phyloP scores from a whole-genome alignment of 2,113 vertebrate genomes.

The Alouatta palliata region DNA sequence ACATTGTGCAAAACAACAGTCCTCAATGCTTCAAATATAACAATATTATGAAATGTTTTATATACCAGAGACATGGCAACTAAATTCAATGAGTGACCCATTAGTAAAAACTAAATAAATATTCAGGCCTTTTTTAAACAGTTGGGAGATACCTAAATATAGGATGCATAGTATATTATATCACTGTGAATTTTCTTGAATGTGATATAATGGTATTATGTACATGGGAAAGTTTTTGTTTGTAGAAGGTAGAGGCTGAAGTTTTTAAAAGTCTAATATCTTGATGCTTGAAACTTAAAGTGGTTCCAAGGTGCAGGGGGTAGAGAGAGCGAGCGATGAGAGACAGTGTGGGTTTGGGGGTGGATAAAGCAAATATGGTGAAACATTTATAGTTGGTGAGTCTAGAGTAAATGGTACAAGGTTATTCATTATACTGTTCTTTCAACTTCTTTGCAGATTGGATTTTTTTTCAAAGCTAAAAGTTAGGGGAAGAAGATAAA shows the following conservation, averaged over 20 bases:
- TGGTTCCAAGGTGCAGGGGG: neutral
- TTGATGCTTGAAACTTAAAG: neutral
- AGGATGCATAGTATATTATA: neutral
- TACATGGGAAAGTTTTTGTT: neutral
- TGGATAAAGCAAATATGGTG: neutral
- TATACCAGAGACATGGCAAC: neutral
- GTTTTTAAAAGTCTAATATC: neutral
- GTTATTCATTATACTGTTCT: neutral
- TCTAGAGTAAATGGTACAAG: neutral
- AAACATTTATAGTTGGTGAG: neutral
- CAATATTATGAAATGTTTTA: neutral
- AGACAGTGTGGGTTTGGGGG: neutral
- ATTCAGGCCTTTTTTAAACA: neutral
- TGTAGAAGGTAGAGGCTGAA: neutral
- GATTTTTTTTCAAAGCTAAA: neutral
- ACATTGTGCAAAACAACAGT: neutral
- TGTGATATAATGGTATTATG: neutral
- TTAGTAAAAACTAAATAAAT: neutral
- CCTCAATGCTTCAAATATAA: neutral
- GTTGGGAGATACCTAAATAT: neutral
- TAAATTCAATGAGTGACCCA: neutral
- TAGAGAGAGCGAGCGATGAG: neutral
- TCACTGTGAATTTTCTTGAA: neutral
- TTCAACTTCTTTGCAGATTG: neutral
- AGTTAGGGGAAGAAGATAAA: neutral